Evolutionary conservation across 1,140 invertebrate species (phyloP).

Genomic region (Halictus rubicundus): DNA sequence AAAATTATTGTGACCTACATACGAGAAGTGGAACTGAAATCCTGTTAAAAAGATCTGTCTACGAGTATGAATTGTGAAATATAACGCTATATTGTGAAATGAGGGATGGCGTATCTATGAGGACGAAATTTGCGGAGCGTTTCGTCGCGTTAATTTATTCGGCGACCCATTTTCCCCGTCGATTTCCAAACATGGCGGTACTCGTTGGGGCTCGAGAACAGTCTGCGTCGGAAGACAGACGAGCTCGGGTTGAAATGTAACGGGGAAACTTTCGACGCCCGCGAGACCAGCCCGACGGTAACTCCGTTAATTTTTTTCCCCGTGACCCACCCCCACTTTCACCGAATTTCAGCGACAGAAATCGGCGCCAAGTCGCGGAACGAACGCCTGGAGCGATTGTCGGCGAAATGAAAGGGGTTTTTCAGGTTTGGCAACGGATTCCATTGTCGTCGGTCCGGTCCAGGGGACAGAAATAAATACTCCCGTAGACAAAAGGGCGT

Average conservation of each 20-base stretch:
- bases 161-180: constrained; percentile 36
- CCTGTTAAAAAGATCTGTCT: too few species aligned
- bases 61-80: neutral
- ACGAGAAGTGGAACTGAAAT: too few species aligned
- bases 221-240: constrained; percentile 7
- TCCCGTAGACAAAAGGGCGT: constrained; percentile 1
- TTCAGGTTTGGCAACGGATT: constrained; percentile 41
- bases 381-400: constrained; percentile 9
- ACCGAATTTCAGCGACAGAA: constrained; percentile 26
- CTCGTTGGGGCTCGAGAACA: neutral
- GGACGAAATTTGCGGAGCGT: neutral
- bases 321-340: too few species aligned
- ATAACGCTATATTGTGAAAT: neutral
- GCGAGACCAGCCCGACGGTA: neutral
- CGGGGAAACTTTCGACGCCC: constrained; percentile 27
- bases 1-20: too few species aligned
- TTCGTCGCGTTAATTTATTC: constrained; percentile 24
- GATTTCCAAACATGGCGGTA: constrained; percentile 14
- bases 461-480: constrained; percentile 21
- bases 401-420: constrained; percentile 7
- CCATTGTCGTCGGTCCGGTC: neutral
- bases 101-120: neutral
- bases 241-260: constrained; percentile 2
- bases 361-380: constrained; percentile 43
- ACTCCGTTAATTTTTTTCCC: constrained; percentile 19